Evolutionary conservation across 2,113 vertebrate genomes (phyloP), one percentile per base, ranked within the genome.

Genomic region (Ascaphus truei): DNA sequence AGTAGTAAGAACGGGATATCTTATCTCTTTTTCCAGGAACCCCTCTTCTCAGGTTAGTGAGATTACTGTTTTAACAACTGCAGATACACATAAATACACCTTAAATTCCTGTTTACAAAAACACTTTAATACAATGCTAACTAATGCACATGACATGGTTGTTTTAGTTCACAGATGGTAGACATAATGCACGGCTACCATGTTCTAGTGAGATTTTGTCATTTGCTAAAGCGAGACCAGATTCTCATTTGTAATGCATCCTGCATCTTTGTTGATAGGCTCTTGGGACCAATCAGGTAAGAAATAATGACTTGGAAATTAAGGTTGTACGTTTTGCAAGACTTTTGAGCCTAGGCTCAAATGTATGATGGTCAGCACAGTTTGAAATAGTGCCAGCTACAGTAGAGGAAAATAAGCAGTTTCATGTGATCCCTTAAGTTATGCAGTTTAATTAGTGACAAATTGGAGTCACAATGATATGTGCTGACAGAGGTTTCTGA

Each of bases 81-180:
- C n/a, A n/a, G n/a, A n/a, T n/a, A n/a, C n/a, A n/a, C n/a, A n/a
- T n/a, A n/a, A n/a, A n/a, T n/a, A n/a, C n/a, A n/a, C n/a, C n/a
- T n/a, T n/a, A n/a, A n/a, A n/a, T n/a, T n/a, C n/a, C n/a, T n/a
- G n/a, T n/a, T n/a, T n/a, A n/a, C n/a, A n/a, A n/a, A n/a, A n/a
- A n/a, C n/a, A n/a, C n/a, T n/a, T n/a, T n/a, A n/a, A n/a, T n/a
- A n/a, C n/a, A n/a, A n/a, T n/a, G n/a, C n/a, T n/a, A n/a, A n/a
- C n/a, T 3, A 43, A 11, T 13, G 13, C 15, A 16, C 15, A 43
- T 3, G 39, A 43, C 7, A 47, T 47, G 7, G 37, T 76, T 79
- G 69, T 56, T 78, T 82, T 76, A 81, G 87, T 84, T 68, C 88
- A 78, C 84, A 87, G 83, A 90, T 82, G 82, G 77, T 34, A 77